A percentile compares a stretch with the other conserved stretches of the same genome.
phyloP scores from a whole-genome alignment of 2,888 invertebrate species.

The Caenorhabditis panamensis region DNA sequence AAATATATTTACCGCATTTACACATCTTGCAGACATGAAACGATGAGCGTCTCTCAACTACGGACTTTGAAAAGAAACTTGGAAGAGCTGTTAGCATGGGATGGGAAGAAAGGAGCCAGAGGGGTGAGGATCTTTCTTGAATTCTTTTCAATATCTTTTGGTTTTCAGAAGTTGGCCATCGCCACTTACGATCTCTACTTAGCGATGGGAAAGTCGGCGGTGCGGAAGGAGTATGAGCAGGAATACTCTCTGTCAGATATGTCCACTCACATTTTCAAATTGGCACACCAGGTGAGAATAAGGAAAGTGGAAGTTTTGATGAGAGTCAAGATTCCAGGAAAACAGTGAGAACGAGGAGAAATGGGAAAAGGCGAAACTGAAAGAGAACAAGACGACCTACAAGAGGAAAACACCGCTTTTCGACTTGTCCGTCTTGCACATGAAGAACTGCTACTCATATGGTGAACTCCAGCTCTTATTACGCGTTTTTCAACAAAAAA shows the following conservation, averaged over 20 bases:
- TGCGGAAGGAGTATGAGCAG: not conserved
- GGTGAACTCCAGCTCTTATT: too few relatives aligned
- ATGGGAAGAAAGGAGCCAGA: not conserved
- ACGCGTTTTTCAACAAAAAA: not conserved
- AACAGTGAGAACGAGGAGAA: slow-evolving; percentile 29
- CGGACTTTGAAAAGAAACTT: not conserved
- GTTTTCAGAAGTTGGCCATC: slow-evolving; percentile 1
- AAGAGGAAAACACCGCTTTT: slow-evolving; percentile 13
- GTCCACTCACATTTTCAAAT: slow-evolving; percentile 29
- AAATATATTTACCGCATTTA: slow-evolving; percentile 10
- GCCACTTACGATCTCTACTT: slow-evolving; percentile 4
- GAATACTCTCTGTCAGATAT: slow-evolving; percentile 18
- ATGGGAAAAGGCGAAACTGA: slow-evolving; percentile 6
- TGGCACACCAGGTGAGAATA: slow-evolving; percentile 24
- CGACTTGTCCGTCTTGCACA: slow-evolving; percentile 20
- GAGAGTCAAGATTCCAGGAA: too few relatives aligned
- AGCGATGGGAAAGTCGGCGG: not conserved
- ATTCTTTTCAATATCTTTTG: not conserved
- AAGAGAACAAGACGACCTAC: not conserved
- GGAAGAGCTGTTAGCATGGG: slow-evolving; percentile 8
- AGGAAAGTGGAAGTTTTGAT: too few relatives aligned
- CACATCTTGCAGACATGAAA: slow-evolving; percentile 25
- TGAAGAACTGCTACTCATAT: slow-evolving; percentile 26
- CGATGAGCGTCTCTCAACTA: slow-evolving; percentile 18
- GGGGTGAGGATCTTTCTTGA: slow-evolving; percentile 12